Percentiles rank a stretch among this genome's conserved stretches.
Conservation (phyloP, 2,888 invertebrate species). For the Chrysolina oricalcia region DNA sequence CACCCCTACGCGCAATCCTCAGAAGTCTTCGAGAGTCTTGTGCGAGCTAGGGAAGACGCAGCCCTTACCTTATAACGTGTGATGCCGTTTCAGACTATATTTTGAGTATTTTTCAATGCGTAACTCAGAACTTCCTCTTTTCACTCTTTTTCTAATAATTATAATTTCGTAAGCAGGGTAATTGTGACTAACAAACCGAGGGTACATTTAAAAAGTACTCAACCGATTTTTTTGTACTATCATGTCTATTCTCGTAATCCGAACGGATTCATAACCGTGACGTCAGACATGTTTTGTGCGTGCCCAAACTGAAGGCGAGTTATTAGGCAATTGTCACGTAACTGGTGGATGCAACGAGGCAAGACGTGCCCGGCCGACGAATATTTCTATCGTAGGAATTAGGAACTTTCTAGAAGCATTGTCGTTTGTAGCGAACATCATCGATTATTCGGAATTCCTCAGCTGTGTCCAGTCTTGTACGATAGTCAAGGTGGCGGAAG, state of each 20-base stretch:
- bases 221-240: not conserved
- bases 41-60: no score
- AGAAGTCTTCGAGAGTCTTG: no score
- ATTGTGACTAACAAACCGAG: conserved; percentile 2
- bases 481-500: not conserved
- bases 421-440: not conserved
- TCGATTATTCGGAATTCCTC: not conserved
- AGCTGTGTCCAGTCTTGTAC: not conserved
- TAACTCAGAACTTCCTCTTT: not conserved
- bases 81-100: no score
- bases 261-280: conserved; percentile 15
- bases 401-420: not conserved
- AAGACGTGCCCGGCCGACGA: not conserved
- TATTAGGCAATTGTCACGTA: conserved; percentile 50
- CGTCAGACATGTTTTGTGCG: conserved; percentile 41
- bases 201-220: not conserved
- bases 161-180: not conserved
- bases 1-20: no score
- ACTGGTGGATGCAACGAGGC: conserved; percentile 19
- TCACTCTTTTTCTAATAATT: not conserved
- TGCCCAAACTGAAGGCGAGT: conserved; percentile 41
- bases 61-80: no score
- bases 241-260: not conserved
- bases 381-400: not conserved
- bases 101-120: not conserved